These are phyloP conservation scores for Scaptomyza pallida DNA, from an alignment of 1,140 invertebrate species.

Conservation along the genomic window DNA sequence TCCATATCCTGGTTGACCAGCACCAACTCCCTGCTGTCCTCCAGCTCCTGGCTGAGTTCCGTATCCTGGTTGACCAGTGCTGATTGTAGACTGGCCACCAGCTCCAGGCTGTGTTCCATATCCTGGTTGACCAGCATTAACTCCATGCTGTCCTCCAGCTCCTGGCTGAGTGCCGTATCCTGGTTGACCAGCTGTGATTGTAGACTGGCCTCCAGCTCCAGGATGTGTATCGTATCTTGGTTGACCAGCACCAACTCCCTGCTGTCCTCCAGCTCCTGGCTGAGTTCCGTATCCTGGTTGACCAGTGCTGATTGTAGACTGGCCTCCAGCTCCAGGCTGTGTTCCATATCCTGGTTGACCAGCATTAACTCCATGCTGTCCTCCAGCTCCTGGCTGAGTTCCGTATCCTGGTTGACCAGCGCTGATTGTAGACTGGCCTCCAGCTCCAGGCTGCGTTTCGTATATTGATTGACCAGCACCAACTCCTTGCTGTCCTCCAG, in stretches of 20 bases:
- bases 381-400: constrained; percentile 17
- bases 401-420: constrained; percentile 33
- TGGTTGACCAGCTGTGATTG: neutral
- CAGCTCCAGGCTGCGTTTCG: constrained; percentile 8
- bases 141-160: neutral
- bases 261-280: constrained; percentile 20
- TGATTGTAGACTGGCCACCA: constrained; percentile 9
- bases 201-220: neutral
- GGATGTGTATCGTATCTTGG: constrained; percentile 9
- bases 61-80: constrained; percentile 17
- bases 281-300: constrained; percentile 38
- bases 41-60: constrained; percentile 27
- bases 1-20: constrained; percentile 6
- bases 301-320: neutral
- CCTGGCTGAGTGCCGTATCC: constrained; percentile 35
- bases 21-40: constrained; percentile 10
- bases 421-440: constrained; percentile 22
- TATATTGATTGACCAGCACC: constrained; percentile 8
- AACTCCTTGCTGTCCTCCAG: constrained; percentile 13
- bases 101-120: constrained; percentile 7
- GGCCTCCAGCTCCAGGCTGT: constrained; percentile 16
- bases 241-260: constrained; percentile 25
- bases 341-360: constrained; percentile 21
- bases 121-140: neutral
- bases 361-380: constrained; percentile 8